phyloP scores from a whole-genome alignment of 2,888 invertebrate species.

The Cheiracanthium punctorium region DNA sequence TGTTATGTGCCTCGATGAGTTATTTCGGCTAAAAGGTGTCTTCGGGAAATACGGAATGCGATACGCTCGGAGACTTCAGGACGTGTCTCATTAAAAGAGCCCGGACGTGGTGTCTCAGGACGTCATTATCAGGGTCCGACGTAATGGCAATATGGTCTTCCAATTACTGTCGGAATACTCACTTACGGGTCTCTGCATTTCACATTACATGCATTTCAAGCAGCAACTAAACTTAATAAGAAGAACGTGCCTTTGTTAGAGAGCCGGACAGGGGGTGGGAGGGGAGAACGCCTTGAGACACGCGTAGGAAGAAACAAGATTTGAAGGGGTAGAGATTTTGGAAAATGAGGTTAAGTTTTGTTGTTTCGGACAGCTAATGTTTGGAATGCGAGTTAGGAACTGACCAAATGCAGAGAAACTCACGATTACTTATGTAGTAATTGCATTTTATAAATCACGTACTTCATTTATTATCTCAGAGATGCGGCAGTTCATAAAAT shows the following conservation, averaged over 20 bases:
- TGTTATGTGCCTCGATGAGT: not conserved
- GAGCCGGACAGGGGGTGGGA: not conserved
- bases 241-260: not conserved
- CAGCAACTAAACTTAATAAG: not conserved
- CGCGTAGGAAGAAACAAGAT: too few relatives aligned
- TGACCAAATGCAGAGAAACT: too few relatives aligned
- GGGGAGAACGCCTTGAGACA: too few relatives aligned
- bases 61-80: not conserved
- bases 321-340: too few relatives aligned
- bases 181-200: not conserved
- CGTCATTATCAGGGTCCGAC: not conserved
- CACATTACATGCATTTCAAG: not conserved
- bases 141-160: conserved; percentile 1
- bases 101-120: not conserved
- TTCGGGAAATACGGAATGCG: not conserved
- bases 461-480: too few relatives aligned
- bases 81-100: conserved; percentile 1
- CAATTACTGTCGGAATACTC: not conserved
- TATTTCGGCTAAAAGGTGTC: not conserved
- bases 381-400: too few relatives aligned
- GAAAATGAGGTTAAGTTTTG: too few relatives aligned
- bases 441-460: too few relatives aligned
- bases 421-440: too few relatives aligned
- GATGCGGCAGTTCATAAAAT: too few relatives aligned
- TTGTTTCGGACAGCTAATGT: too few relatives aligned